Evolutionary conservation across 2,797 vertebrate species (phyloP).

Genomic region (Semaprochilodus insignis): DNA sequence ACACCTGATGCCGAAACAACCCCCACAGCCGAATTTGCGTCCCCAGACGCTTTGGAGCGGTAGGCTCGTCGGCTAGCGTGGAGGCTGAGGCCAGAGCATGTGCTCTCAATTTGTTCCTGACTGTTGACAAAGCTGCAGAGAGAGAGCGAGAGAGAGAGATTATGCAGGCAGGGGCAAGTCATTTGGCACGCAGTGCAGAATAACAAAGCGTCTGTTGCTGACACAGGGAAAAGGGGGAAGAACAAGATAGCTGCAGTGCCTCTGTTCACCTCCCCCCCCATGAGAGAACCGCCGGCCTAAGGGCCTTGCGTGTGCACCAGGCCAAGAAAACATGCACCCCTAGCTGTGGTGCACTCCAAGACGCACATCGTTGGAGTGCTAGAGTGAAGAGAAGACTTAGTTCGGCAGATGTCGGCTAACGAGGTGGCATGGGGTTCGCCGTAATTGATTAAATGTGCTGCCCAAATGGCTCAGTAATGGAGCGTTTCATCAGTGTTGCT

Average conservation of each 20-base stretch:
- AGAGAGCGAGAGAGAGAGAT: constrained; percentile 48
- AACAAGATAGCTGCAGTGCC: constrained; percentile 53
- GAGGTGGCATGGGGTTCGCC: not conserved
- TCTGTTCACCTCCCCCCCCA: constrained; percentile 12
- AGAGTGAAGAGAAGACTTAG: not conserved
- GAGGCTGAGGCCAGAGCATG: constrained; percentile 32
- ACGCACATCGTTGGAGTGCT: not conserved
- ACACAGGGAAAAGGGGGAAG: constrained; percentile 60
- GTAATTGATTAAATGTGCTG: constrained; percentile 13
- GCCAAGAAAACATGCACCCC: constrained; percentile 10
- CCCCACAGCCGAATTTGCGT: not conserved
- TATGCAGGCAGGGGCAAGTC: constrained; percentile 70
- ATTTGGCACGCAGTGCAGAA: constrained; percentile 59
- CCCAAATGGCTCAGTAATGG: not conserved
- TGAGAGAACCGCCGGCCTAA: constrained; percentile 26
- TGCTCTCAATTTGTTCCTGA: constrained; percentile 64
- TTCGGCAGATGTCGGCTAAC: not conserved
- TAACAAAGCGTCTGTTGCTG: constrained; percentile 67
- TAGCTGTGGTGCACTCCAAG: not conserved
- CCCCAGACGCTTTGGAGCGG: not conserved
- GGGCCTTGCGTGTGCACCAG: constrained; percentile 1
- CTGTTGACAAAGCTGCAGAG: constrained; percentile 65
- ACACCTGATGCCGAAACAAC: constrained; percentile 39
- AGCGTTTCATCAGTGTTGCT: not conserved
- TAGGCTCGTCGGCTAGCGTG: constrained; percentile 1